Conservation (phyloP, 2,113 vertebrate species). For the Enhydra lutris region DNA sequence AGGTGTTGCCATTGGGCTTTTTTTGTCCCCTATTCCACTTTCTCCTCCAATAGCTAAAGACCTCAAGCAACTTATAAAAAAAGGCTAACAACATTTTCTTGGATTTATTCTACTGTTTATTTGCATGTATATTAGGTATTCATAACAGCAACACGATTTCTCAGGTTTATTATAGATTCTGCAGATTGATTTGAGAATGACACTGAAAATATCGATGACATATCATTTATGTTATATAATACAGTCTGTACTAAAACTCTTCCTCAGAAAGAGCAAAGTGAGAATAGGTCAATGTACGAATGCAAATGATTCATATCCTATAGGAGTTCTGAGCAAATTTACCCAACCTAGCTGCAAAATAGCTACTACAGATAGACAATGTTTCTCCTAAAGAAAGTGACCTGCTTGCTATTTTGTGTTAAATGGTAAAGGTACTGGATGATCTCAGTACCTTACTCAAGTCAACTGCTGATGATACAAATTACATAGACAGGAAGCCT, state of each 20-base stretch:
- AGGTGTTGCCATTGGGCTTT: background rate
- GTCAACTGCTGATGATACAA: constrained; percentile 5
- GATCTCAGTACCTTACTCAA: background rate
- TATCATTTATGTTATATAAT: constrained; percentile 47
- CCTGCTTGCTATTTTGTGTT: constrained; percentile 54
- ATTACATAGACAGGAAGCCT: background rate
- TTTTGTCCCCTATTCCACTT: background rate
- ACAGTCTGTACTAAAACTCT: constrained; percentile 60
- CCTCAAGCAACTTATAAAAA: constrained; percentile 14
- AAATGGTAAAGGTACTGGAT: constrained; percentile 28
- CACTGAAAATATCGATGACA: background rate
- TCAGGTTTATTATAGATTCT: background rate
- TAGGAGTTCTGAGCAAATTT: constrained; percentile 77
- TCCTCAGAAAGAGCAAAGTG: constrained; percentile 68
- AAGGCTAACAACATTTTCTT: constrained; percentile 27
- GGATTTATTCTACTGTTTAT: constrained; percentile 32
- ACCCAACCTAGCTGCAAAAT: constrained; percentile 69
- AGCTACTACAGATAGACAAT: constrained; percentile 69
- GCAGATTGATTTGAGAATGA: constrained; percentile 45
- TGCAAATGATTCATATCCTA: constrained; percentile 82
- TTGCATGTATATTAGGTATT: background rate
- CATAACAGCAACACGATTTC: background rate
- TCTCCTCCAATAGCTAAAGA: background rate
- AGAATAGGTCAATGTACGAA: constrained; percentile 75
- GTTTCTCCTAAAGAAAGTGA: background rate